Conservation (phyloP, 2,888 invertebrate species). For the Eudemis profundana region DNA sequence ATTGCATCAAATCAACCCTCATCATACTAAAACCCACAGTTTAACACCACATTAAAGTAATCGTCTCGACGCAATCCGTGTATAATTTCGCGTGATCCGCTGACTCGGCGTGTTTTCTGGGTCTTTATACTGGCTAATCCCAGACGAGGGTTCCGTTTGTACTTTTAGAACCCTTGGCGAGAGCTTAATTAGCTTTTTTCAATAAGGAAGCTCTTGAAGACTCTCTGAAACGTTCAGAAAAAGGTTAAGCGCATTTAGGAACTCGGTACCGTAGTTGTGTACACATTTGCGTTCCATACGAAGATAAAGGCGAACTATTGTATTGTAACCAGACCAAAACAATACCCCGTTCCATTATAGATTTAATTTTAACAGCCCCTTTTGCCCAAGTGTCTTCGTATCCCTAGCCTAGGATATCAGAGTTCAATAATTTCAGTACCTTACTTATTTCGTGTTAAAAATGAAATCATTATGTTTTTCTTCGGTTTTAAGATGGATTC, state of each 20-base stretch:
- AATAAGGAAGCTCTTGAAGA: constrained; percentile 25
- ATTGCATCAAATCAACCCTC: constrained; percentile 1
- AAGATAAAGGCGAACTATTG: no score
- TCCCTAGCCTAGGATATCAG: no score
- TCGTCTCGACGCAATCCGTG: constrained; percentile 15
- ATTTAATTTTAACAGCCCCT: no score
- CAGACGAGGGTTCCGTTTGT: constrained; percentile 13
- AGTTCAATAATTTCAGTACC: no score
- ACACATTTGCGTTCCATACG: not conserved
- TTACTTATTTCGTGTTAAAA: no score
- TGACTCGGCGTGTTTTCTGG: constrained; percentile 24
- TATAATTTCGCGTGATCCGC: constrained; percentile 27
- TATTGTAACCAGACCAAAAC: no score
- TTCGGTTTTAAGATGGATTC: no score
- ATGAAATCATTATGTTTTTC: no score
- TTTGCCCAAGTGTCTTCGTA: no score
- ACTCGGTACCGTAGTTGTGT: constrained; percentile 2
- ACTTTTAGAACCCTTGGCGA: constrained; percentile 10
- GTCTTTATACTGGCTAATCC: constrained; percentile 24
- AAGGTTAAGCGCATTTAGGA: constrained; percentile 15
- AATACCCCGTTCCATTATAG: no score
- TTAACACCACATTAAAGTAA: constrained; percentile 24
- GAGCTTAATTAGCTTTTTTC: constrained; percentile 34
- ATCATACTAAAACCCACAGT: constrained; percentile 7
- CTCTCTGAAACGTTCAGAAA: constrained; percentile 21